Conservation (phyloP, 1,140 invertebrate species). For the Lucilia cuprina region DNA sequence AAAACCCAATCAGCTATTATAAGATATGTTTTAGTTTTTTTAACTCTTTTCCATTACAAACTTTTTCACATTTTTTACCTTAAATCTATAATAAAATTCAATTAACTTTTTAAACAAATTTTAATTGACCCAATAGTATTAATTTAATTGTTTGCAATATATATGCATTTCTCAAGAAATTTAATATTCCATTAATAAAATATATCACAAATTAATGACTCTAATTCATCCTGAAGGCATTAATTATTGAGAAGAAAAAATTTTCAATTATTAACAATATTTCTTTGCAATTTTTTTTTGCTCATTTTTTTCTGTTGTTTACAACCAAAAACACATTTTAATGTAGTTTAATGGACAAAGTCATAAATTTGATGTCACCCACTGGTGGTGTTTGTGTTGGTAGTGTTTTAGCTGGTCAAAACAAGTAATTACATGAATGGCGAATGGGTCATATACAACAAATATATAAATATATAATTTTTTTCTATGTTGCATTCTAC, state of each 20-base stretch:
- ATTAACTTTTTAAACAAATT: too few species aligned
- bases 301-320: background rate
- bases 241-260: constrained; percentile 2
- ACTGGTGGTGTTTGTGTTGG: constrained; percentile 22
- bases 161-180: background rate
- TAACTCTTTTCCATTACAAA: too few species aligned
- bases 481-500: background rate
- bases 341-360: constrained; percentile 6
- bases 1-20: too few species aligned
- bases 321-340: background rate
- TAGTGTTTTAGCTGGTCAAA: constrained; percentile 13
- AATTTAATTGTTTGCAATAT: background rate
- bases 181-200: background rate
- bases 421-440: constrained; percentile 33
- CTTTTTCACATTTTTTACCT: too few species aligned
- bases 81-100: too few species aligned
- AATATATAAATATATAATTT: background rate
- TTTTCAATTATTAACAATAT: constrained; percentile 13
- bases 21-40: too few species aligned
- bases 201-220: constrained; percentile 11
- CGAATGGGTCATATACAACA: constrained; percentile 9
- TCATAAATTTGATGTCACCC: constrained; percentile 35
- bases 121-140: background rate
- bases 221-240: constrained; percentile 23
- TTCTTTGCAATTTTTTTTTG: background rate